These are phyloP conservation scores for Branchipolynoe longqiensis DNA, from an alignment of 2,888 invertebrate species.

Conservation along the genomic window DNA sequence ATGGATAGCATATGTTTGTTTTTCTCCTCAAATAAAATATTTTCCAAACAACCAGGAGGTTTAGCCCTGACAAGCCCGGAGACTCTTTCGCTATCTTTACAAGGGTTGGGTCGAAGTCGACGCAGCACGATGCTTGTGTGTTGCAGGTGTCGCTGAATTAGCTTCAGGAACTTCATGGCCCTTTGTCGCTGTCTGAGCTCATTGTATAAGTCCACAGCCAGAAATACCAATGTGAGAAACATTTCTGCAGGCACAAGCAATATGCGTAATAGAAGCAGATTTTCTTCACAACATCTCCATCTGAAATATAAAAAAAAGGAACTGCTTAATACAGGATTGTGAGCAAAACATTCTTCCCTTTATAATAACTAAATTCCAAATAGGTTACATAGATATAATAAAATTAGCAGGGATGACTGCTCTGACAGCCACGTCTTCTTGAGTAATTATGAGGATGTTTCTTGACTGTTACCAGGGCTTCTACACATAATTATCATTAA, in stretches of 20 bases:
- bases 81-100: background rate
- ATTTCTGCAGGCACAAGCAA: background rate
- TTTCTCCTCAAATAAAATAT: conserved; percentile 26
- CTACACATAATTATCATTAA: too few species aligned
- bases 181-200: background rate
- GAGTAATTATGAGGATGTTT: too few species aligned
- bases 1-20: conserved; percentile 45
- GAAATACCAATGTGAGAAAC: conserved; percentile 42
- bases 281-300: too few species aligned
- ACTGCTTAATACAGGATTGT: too few species aligned
- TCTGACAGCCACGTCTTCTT: too few species aligned
- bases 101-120: background rate
- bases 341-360: too few species aligned
- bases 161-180: background rate
- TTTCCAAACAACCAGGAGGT: conserved; percentile 17
- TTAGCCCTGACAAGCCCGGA: background rate
- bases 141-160: background rate
- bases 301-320: too few species aligned
- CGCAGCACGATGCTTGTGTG: conserved; percentile 44
- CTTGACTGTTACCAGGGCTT: too few species aligned
- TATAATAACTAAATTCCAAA: too few species aligned
- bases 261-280: too few species aligned
- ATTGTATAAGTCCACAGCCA: conserved; percentile 13
- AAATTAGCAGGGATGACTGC: too few species aligned
- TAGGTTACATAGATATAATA: too few species aligned